These are phyloP conservation scores for Takifugu bimaculatus DNA, from an alignment of 2,113 vertebrate genomes.

Conservation along the genomic window DNA sequence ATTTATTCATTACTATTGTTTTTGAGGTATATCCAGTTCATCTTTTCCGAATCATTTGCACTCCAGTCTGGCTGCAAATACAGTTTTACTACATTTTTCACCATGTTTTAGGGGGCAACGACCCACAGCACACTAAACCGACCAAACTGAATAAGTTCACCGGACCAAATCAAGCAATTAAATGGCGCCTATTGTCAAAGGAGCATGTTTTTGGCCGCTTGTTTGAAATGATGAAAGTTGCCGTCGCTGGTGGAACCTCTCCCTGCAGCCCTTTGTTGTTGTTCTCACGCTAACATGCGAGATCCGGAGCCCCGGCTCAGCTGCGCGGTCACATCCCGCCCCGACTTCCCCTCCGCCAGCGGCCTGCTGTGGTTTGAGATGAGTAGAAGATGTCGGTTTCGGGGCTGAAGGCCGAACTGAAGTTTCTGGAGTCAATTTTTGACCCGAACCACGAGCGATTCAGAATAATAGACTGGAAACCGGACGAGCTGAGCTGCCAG, in stretches of 20 bases:
- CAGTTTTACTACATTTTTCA: not conserved
- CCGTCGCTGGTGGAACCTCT: not conserved
- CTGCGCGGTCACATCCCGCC: slow-evolving; percentile 68
- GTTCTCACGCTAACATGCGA: slow-evolving; percentile 70
- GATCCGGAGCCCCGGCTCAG: slow-evolving; percentile 55
- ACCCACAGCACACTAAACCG: too few relatives aligned
- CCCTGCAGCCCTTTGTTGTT: slow-evolving; percentile 64
- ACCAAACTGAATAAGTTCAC: too few relatives aligned
- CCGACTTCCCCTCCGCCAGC: slow-evolving; percentile 72
- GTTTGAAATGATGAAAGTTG: not conserved
- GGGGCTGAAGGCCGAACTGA: slow-evolving; percentile 96
- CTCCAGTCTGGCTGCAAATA: not conserved
- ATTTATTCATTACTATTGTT: not conserved
- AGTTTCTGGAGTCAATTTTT: slow-evolving; percentile 96
- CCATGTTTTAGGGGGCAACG: too few relatives aligned
- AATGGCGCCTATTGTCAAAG: too few relatives aligned
- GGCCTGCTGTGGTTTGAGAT: slow-evolving; percentile 75
- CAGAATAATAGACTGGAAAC: slow-evolving; percentile 94
- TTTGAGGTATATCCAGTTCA: too few relatives aligned
- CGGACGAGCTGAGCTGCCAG: slow-evolving; percentile 92
- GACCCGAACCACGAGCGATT: slow-evolving; percentile 93
- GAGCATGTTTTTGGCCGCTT: too few relatives aligned
- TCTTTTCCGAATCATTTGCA: too few relatives aligned
- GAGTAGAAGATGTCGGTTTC: slow-evolving; percentile 94
- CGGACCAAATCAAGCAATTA: too few relatives aligned